Evolutionary conservation across 2,888 invertebrate genomes (phyloP), one percentile per base, ranked within the genome.

Genomic region (Artemia sinica): DNA sequence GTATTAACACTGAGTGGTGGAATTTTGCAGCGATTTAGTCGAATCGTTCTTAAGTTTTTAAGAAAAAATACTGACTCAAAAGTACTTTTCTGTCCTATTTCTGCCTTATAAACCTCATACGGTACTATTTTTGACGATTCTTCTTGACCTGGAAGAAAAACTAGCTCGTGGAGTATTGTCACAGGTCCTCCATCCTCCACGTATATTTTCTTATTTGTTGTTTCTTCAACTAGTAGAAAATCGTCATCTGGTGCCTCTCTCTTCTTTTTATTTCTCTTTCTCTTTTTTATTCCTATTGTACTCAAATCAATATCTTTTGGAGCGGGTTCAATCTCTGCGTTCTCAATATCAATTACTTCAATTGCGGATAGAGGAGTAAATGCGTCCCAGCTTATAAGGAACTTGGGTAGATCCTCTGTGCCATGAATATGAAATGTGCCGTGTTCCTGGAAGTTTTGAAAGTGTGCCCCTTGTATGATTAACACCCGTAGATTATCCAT

Each of bases 401-500:
- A 14, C 18, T n/a, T 58, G 10, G 58, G 58, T 14, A n/a, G 58
- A 14, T 58, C 58, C 14, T 58, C 58, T 10, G n/a, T 18, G 8
- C 14, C 14, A n/a, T 18, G 14, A 18, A 58, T 18, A 18, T 58
- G 58, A 18, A 58, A n/a, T 8, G 58, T 58, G 8, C 58, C 58
- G 11, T n/a, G 58, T 58, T 58, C 14, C 18, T 1, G 58, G n/a
- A 14, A 8, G 14, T 58, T 58, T n/a, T 58, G 58, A 58, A 9
- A 8, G 58, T 18, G 14, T n/a, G 14, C 58, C 10, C 85, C 85
- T 71, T 84, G 81, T 67, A 86, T 77, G 74, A 85, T 85, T 66
- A 86, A 75, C 3, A 82, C 83, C 72, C 79, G 77, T 52, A 86
- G 76, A 71, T 83, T 80, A 65, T 77, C 74, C 69, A 83, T 81